Conservation (phyloP, 1,140 invertebrate genomes). For the Solenopsis invicta region DNA sequence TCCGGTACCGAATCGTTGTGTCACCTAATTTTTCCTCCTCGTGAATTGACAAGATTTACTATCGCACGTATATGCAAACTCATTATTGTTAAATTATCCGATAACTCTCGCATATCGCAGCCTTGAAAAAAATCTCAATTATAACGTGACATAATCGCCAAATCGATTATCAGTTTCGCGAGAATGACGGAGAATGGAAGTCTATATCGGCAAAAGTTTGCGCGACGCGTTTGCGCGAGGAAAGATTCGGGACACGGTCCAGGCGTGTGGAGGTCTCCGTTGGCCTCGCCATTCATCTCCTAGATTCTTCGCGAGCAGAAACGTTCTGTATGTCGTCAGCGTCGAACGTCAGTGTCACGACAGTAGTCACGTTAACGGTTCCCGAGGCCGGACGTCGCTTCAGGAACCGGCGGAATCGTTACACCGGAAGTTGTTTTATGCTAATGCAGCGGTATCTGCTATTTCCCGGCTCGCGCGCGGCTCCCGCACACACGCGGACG, state of each 20-base stretch:
- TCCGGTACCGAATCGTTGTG: neutral
- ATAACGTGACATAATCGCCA: neutral
- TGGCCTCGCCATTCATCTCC: too few species aligned
- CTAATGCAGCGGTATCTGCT: constrained; percentile 56
- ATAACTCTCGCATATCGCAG: neutral
- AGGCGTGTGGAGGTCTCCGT: too few species aligned
- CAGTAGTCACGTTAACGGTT: too few species aligned
- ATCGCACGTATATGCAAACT: neutral
- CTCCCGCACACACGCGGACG: neutral
- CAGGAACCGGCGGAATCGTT: constrained; percentile 61
- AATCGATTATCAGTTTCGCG: neutral
- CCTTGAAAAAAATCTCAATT: neutral
- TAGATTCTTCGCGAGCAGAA: too few species aligned
- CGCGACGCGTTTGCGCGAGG: too few species aligned
- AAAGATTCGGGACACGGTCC: neutral
- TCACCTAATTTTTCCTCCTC: neutral
- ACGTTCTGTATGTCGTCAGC: too few species aligned
- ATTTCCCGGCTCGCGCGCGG: too few species aligned
- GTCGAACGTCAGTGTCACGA: too few species aligned
- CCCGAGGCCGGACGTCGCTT: neutral
- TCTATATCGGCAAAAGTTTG: too few species aligned
- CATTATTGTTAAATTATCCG: neutral
- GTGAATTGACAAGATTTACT: too few species aligned
- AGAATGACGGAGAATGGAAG: neutral
- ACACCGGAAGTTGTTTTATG: constrained; percentile 64